phyloP scores from a whole-genome alignment of 2,797 vertebrate species.

The Microchirus variegatus region DNA sequence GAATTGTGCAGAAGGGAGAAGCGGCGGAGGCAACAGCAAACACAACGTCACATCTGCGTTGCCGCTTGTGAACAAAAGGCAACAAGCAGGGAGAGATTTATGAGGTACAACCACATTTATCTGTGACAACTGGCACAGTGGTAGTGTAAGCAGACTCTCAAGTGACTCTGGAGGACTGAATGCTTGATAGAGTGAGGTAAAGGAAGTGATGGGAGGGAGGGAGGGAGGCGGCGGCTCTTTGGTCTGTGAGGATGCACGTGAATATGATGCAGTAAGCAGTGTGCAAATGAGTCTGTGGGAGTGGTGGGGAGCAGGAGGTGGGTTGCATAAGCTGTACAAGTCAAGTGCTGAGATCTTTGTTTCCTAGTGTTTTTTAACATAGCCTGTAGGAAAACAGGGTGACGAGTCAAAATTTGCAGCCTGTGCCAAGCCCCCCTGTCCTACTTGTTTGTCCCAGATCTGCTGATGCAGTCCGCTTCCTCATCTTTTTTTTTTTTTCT shows the following conservation, averaged over 20 bases:
- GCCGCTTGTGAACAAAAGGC: slow-evolving; percentile 35
- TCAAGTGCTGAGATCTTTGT: slow-evolving; percentile 74
- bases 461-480: slow-evolving; percentile 68
- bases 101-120: slow-evolving; percentile 53
- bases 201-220: slow-evolving; percentile 26
- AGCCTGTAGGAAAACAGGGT: slow-evolving; percentile 64
- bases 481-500: slow-evolving; percentile 18
- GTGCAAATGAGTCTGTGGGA: slow-evolving; percentile 61
- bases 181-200: slow-evolving; percentile 19
- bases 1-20: slow-evolving; percentile 11
- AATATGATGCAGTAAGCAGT: slow-evolving; percentile 64
- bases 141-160: slow-evolving; percentile 25
- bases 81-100: slow-evolving; percentile 46
- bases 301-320: slow-evolving; percentile 6
- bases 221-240: slow-evolving; percentile 8
- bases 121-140: slow-evolving; percentile 46
- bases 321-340: slow-evolving; percentile 35
- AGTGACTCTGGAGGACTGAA: slow-evolving; percentile 29
- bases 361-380: slow-evolving; percentile 63
- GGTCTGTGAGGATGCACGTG: slow-evolving; percentile 16
- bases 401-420: slow-evolving; percentile 73
- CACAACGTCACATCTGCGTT: slow-evolving; percentile 28
- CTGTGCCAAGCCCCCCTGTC: slow-evolving; percentile 59
- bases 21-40: slow-evolving; percentile 14
- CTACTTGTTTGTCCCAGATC: slow-evolving; percentile 80